Conservation (phyloP, 1,140 invertebrate genomes). For the Drosophila nigrodunni region DNA sequence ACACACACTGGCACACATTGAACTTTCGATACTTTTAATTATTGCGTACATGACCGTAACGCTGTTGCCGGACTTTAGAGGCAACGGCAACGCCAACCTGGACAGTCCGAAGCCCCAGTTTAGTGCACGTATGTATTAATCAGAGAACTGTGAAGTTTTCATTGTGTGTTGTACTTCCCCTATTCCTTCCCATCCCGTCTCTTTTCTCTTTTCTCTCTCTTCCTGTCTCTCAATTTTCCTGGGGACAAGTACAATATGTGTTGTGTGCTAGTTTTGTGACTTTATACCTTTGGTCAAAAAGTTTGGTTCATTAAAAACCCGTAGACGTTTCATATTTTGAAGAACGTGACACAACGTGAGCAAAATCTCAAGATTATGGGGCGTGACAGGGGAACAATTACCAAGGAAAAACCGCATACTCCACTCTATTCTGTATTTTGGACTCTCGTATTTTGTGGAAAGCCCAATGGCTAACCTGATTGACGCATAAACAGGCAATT, state of each 20-base stretch:
- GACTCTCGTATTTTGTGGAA: conserved; percentile 8
- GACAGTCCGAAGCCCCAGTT: conserved; percentile 37
- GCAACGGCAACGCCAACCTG: conserved; percentile 42
- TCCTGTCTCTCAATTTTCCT: background rate
- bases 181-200: background rate
- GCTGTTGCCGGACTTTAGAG: conserved; percentile 75
- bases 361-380: conserved; percentile 26
- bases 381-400: conserved; percentile 48
- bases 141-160: conserved; percentile 67
- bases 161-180: conserved; percentile 25
- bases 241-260: background rate
- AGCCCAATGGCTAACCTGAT: conserved; percentile 57
- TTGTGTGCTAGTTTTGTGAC: conserved; percentile 42
- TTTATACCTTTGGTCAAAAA: conserved; percentile 48
- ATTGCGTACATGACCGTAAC: conserved; percentile 83
- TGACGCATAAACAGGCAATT: conserved; percentile 80
- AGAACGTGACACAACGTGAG: conserved; percentile 80
- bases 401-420: conserved; percentile 39
- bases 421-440: no score
- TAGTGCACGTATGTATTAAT: conserved; percentile 79
- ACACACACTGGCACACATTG: conserved; percentile 20
- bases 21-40: conserved; percentile 83
- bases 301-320: conserved; percentile 82
- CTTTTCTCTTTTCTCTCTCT: background rate
- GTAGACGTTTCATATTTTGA: conserved; percentile 82